These are phyloP conservation scores for Lophura nycthemera DNA, from an alignment of 2,113 vertebrate species.

Conservation along the genomic window DNA sequence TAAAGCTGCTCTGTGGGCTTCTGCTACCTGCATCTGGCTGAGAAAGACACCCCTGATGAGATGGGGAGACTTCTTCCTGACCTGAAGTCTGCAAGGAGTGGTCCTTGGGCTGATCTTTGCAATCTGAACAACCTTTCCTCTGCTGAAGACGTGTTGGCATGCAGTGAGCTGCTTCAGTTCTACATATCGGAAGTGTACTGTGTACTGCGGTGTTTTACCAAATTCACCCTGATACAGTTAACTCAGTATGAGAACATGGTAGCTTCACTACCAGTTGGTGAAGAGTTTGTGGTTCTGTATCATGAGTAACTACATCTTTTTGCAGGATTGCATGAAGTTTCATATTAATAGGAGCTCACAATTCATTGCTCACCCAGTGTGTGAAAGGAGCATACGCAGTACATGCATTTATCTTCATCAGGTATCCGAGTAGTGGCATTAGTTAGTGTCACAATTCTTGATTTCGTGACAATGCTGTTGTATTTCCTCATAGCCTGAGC, in stretches of 20 bases:
- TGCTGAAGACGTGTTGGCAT: not conserved
- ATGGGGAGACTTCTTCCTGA: not conserved
- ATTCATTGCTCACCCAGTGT: not conserved
- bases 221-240: not conserved
- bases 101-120: not conserved
- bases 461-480: not conserved
- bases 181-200: rapidly evolving
- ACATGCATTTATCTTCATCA: not conserved
- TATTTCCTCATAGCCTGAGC: not conserved
- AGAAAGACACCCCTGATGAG: not conserved
- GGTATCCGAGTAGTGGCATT: not conserved
- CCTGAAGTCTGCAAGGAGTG: not conserved
- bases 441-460: not conserved
- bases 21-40: not conserved
- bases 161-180: not conserved
- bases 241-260: not conserved
- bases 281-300: not conserved
- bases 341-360: rapidly evolving
- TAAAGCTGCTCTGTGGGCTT: not conserved
- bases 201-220: rapidly evolving
- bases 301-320: not conserved
- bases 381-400: not conserved
- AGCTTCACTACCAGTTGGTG: not conserved
- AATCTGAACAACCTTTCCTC: not conserved
- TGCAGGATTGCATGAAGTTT: not conserved